Conservation (phyloP, 1,140 invertebrate genomes). For the Thrips palmi region DNA sequence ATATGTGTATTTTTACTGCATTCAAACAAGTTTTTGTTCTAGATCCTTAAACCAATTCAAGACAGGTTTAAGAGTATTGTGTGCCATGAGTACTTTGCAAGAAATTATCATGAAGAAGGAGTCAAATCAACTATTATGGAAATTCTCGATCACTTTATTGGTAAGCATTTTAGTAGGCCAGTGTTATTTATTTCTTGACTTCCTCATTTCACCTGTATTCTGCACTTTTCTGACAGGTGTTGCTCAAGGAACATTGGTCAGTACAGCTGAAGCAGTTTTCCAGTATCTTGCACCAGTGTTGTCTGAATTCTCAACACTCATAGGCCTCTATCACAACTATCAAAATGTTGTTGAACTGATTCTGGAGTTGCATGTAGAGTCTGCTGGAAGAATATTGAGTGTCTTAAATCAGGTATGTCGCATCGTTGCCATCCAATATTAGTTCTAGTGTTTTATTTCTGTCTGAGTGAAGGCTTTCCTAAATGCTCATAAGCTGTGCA, state of each 20-base stretch:
- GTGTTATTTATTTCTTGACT: slow-evolving; percentile 3
- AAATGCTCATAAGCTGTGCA: no score
- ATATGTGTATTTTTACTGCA: slow-evolving; percentile 1
- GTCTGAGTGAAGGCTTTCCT: no score
- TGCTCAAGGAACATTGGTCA: slow-evolving; percentile 34
- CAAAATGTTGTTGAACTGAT: slow-evolving; percentile 59
- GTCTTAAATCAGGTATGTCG: no score
- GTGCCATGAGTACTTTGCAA: slow-evolving; percentile 32
- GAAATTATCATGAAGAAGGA: slow-evolving; percentile 34
- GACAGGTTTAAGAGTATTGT: slow-evolving; percentile 35
- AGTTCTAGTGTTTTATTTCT: no score
- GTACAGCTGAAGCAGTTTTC: slow-evolving; percentile 39
- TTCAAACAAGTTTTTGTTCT: slow-evolving; percentile 12
- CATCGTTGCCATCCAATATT: no score
- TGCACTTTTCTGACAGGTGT: slow-evolving; percentile 25
- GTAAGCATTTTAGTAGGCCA: slow-evolving; percentile 19
- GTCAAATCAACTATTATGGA: slow-evolving; percentile 39
- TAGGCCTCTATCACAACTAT: slow-evolving; percentile 65
- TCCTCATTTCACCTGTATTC: slow-evolving; percentile 2
- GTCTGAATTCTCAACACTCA: slow-evolving; percentile 39
- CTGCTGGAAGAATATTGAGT: no score
- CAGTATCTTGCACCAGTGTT: slow-evolving; percentile 41
- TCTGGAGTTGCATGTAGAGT: slow-evolving; percentile 53
- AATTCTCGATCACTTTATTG: slow-evolving; percentile 43
- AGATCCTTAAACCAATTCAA: slow-evolving; percentile 39